Conservation (phyloP, 30 jellyfish, hydroid and myxozoan genomes). For the Turritopsis dohrnii region DNA sequence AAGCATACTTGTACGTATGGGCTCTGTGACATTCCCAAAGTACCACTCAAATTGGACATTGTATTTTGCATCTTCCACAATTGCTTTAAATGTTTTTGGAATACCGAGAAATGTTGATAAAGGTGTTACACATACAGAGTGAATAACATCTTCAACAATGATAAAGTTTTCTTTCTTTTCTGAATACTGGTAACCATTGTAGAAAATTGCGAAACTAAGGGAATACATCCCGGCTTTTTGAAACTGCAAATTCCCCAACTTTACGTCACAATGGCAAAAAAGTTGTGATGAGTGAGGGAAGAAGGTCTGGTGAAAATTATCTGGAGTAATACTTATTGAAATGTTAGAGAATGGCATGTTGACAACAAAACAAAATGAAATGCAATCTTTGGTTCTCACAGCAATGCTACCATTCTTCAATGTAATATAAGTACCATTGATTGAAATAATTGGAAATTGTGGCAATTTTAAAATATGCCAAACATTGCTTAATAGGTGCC, state of each 20-base stretch:
- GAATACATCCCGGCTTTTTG: neutral
- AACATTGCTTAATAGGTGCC: neutral
- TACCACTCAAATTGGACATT: constrained; percentile 12
- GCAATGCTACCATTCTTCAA: constrained; percentile 10
- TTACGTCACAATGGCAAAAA: neutral
- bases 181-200: neutral
- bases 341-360: neutral
- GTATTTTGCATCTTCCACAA: neutral
- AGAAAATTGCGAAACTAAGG: neutral
- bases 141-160: constrained; percentile 28
- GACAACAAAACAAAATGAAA: neutral
- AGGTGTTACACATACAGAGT: constrained; percentile 19
- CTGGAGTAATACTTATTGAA: neutral
- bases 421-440: neutral
- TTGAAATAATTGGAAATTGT: neutral
- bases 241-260: neutral
- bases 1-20: constrained; percentile 5
- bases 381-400: neutral
- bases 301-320: neutral
- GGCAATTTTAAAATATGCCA: neutral
- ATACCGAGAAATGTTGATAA: neutral
- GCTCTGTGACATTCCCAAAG: constrained; percentile 9
- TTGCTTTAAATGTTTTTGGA: neutral
- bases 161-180: neutral
- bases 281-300: neutral